Base-by-base conservation (phyloP, 2,888 invertebrate species). In the Catocala fraxini region DNA sequence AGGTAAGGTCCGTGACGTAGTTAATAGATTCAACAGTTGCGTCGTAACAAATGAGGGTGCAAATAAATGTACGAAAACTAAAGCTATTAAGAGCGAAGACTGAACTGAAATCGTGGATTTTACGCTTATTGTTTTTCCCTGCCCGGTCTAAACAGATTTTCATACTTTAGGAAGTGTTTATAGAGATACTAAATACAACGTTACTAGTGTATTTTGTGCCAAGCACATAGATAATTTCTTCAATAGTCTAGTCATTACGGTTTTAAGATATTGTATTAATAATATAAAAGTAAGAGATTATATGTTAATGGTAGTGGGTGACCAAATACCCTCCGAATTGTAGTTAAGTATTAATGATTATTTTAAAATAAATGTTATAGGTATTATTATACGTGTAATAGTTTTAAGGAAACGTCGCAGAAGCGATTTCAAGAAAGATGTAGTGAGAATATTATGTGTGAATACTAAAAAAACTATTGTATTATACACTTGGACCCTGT, bases 1-100 rank as follows among this genome's bases (percentile, higher is more conserved):
- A 81, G 93, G 94, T 0, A 94, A 92, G 71, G 94, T 94, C 1
- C 86, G 94, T 64, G 94, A 94, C 68, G 94, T 93, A 0, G 93
- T 94, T 0, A 93, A 94, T 52, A 87, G 88, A 82, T 90, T 94
- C 56, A 94, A 94, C 64, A 92, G 80, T 39, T 83, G 85, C 54
- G 85, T 87, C 13, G 75, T 84, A 1, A 85, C 67, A 5, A 76
- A 74, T 9, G 80, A 79, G 10, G 73, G 77, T 51, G 71, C 73
- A 9, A 75, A 69, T 56, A 84, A 85, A 71, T 72, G 67, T 43
- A 63, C 73, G 51, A 86, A 85, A 75, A 68, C 72, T 15, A 89
- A 87, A 81, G 65, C 77, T 70, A 68, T 85, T 56, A 87, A 84
- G 75, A 79, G 79, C 65, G 86, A 84, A 87, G 87, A 88, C 84